Conservation (phyloP, 2,113 vertebrate species). For the Butorides virescens region DNA sequence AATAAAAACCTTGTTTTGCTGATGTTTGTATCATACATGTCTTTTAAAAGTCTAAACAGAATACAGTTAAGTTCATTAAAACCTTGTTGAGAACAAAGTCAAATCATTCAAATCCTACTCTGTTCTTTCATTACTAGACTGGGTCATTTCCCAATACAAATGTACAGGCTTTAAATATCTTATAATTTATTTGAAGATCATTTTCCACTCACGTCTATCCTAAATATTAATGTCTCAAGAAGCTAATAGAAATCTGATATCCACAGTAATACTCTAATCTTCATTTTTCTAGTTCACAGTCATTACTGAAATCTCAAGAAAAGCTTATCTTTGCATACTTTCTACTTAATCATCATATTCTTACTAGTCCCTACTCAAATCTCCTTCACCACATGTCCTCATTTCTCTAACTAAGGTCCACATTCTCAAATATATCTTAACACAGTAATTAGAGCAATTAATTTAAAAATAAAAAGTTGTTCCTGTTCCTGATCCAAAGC, state of each 20-base stretch:
- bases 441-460: not conserved
- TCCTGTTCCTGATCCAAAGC: not conserved
- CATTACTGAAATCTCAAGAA: conserved; percentile 41
- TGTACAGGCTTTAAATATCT: conserved; percentile 55
- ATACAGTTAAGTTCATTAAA: not conserved
- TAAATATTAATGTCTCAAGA: conserved; percentile 49
- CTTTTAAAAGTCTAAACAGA: not conserved
- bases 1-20: not conserved
- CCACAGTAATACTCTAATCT: conserved; percentile 33
- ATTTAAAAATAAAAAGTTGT: not conserved
- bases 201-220: conserved; percentile 31
- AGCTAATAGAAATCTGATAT: conserved; percentile 52
- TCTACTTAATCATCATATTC: not conserved
- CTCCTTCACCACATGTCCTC: not conserved
- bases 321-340: conserved; percentile 27
- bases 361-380: not conserved
- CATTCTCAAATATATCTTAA: not conserved
- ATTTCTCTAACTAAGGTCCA: not conserved
- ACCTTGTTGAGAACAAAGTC: not conserved
- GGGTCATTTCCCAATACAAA: conserved; percentile 4
- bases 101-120: not conserved
- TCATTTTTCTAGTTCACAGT: not conserved
- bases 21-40: not conserved
- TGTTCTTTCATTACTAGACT: not conserved
- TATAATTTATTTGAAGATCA: conserved; percentile 46